Evolutionary conservation across 2,113 vertebrate genomes (phyloP).

Genomic region (Reinhardtius hippoglossoides): DNA sequence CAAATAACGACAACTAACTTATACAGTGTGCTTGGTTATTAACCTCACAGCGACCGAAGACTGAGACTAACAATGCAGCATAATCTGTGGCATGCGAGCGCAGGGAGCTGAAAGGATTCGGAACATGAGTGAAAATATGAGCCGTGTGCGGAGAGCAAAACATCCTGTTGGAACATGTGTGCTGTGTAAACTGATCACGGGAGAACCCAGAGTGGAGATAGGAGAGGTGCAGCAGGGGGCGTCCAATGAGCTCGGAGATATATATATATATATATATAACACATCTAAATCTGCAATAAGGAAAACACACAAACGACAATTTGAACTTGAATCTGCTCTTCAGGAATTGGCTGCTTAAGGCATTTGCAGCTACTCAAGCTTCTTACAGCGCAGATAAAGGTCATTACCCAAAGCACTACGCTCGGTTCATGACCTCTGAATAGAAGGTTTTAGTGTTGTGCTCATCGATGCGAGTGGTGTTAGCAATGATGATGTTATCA

Average conservation of each 20-base stretch:
- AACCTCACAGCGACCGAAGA: background rate
- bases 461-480: background rate
- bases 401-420: background rate
- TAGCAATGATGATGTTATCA: background rate
- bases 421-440: background rate
- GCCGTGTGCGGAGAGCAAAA: slow-evolving; percentile 56
- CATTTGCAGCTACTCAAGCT: background rate
- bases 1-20: background rate
- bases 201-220: slow-evolving; percentile 31
- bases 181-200: slow-evolving; percentile 35
- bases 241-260: background rate
- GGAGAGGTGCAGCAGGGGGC: background rate
- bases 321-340: background rate
- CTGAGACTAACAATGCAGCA: slow-evolving; percentile 11
- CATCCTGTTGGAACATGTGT: slow-evolving; percentile 62
- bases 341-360: background rate
- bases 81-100: slow-evolving; percentile 7
- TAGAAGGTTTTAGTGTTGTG: background rate
- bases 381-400: background rate
- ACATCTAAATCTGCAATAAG: background rate
- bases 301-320: background rate
- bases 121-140: slow-evolving; percentile 57
- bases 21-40: background rate
- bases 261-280: no score
- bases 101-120: slow-evolving; percentile 24